These are phyloP conservation scores for Quiscalus mexicanus DNA, from an alignment of 2,113 vertebrate species.

Conservation along the genomic window DNA sequence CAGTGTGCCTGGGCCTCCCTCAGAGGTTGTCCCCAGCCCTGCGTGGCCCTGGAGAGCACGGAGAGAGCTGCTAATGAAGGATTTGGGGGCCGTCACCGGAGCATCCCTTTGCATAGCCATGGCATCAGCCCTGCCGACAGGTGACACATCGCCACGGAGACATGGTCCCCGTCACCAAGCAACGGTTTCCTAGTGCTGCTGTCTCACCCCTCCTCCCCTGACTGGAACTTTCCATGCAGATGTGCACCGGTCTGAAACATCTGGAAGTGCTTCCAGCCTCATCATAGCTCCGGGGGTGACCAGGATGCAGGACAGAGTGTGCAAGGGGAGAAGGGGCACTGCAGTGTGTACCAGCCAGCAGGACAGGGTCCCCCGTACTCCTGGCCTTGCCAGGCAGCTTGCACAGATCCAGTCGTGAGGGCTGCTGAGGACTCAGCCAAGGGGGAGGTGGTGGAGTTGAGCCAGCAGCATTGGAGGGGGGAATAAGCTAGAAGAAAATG, in stretches of 20 bases:
- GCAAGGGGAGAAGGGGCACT: background rate
- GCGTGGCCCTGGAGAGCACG: background rate
- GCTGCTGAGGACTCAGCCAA: background rate
- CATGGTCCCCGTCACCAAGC: background rate
- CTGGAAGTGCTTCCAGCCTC: background rate
- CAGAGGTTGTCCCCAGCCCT: background rate
- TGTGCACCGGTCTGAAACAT: background rate
- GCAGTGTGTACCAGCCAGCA: background rate
- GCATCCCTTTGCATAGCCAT: background rate
- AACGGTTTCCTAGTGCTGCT: slow-evolving; percentile 37
- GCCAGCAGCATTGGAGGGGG: background rate
- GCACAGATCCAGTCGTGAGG: background rate
- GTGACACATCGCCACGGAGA: slow-evolving; percentile 49
- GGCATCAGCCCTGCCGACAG: slow-evolving; percentile 34
- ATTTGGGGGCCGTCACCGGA: rapidly evolving
- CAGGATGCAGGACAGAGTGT: rapidly evolving
- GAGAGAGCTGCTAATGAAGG: background rate
- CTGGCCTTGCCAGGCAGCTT: background rate
- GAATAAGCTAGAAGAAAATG: background rate
- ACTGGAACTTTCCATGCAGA: slow-evolving; percentile 58
- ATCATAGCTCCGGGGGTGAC: background rate
- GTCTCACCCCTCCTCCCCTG: background rate
- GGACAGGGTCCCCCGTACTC: background rate
- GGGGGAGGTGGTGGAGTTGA: background rate
- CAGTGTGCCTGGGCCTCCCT: background rate